These are phyloP conservation scores for Diplazon laetatorius DNA, from an alignment of 2,888 invertebrate genomes.

Conservation along the genomic window DNA sequence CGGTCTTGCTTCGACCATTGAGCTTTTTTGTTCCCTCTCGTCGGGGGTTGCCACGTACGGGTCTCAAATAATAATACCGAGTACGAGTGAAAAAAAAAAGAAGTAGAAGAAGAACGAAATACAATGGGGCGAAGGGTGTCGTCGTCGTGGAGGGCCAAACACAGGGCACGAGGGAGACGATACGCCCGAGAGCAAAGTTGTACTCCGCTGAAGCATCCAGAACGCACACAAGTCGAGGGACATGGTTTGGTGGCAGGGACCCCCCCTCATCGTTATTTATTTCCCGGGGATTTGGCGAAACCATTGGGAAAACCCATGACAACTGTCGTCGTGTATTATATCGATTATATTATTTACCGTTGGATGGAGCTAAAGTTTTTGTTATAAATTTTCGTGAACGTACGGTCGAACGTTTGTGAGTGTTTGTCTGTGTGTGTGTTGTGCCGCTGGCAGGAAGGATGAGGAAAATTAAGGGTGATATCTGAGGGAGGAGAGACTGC, in stretches of 20 bases:
- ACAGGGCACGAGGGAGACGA: constrained; percentile 25
- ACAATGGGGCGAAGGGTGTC: constrained; percentile 36
- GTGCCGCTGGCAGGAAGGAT: constrained; percentile 50
- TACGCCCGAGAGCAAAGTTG: constrained; percentile 34
- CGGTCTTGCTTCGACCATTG: not conserved
- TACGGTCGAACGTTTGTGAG: not conserved
- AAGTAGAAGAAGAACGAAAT: constrained; percentile 20
- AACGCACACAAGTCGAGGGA: constrained; percentile 47
- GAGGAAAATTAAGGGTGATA: constrained; percentile 46
- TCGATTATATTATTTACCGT: constrained; percentile 63
- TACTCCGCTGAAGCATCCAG: constrained; percentile 2
- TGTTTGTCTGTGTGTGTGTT: too few species aligned
- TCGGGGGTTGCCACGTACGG: constrained; percentile 36
- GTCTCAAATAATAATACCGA: constrained; percentile 53
- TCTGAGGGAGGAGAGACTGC: constrained; percentile 46
- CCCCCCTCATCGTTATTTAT: constrained; percentile 61
- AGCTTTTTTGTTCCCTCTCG: constrained; percentile 27
- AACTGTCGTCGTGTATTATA: constrained; percentile 66
- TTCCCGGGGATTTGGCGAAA: constrained; percentile 51
- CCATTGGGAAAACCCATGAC: constrained; percentile 57
- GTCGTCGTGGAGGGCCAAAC: constrained; percentile 27
- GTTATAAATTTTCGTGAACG: constrained; percentile 46
- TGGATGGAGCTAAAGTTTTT: constrained; percentile 41
- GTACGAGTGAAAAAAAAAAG: constrained; percentile 25
- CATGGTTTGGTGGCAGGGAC: constrained; percentile 8